phyloP scores from a whole-genome alignment of 2,797 vertebrate species.

The Apogon talboti region DNA sequence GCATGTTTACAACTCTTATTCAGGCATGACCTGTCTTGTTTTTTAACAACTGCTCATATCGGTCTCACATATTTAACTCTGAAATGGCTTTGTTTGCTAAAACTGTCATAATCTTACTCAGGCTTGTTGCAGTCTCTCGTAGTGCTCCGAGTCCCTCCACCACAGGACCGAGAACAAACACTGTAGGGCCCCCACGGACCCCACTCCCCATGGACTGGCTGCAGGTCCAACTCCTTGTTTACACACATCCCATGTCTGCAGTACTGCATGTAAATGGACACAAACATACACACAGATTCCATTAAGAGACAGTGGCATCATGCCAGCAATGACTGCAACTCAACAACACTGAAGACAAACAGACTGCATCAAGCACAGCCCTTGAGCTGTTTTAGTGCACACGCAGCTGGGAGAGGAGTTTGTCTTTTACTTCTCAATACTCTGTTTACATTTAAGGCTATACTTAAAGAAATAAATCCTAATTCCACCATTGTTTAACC shows the following conservation, averaged over 20 bases:
- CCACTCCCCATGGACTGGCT: slow-evolving; percentile 93
- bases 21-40: background rate
- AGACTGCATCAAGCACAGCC: slow-evolving; percentile 23
- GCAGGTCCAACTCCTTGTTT: slow-evolving; percentile 89
- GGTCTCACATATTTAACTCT: slow-evolving; percentile 3
- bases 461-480: slow-evolving; percentile 66
- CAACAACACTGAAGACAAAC: slow-evolving; percentile 46
- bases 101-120: slow-evolving; percentile 85
- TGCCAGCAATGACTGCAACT: slow-evolving; percentile 9
- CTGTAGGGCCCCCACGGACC: slow-evolving; percentile 94
- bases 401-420: slow-evolving; percentile 52
- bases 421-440: slow-evolving; percentile 58
- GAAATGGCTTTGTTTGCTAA: background rate
- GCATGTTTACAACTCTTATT: slow-evolving; percentile 24
- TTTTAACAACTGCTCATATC: background rate
- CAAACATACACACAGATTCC: slow-evolving; percentile 28
- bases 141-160: slow-evolving; percentile 93
- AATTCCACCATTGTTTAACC: slow-evolving; percentile 71
- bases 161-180: slow-evolving; percentile 93
- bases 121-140: slow-evolving; percentile 92
- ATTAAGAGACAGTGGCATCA: slow-evolving; percentile 25
- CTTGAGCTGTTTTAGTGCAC: slow-evolving; percentile 40
- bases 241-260: slow-evolving; percentile 94
- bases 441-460: slow-evolving; percentile 62
- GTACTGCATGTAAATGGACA: slow-evolving; percentile 82